Conservation (phyloP, 1,140 invertebrate species). For the Vollenhovia emeryi region DNA sequence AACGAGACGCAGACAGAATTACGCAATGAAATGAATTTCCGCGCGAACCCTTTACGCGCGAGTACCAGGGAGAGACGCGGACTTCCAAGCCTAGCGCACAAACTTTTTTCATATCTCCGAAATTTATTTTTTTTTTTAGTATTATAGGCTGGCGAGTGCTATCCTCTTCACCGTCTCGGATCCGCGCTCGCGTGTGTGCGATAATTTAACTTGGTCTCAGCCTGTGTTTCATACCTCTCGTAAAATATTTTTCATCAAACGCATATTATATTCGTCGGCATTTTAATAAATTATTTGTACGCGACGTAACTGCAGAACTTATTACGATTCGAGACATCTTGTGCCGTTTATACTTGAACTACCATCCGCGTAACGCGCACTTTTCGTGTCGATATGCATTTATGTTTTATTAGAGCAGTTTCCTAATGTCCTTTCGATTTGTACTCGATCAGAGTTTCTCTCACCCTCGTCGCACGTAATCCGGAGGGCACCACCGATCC, state of each 20-base stretch:
- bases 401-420: background rate
- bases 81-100: background rate
- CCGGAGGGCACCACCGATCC: background rate
- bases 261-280: background rate
- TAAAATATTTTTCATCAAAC: constrained; percentile 7
- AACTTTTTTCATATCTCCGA: constrained; percentile 69
- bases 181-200: background rate
- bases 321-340: background rate
- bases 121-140: constrained; percentile 61
- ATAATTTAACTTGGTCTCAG: background rate
- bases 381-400: background rate
- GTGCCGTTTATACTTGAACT: background rate
- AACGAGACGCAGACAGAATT: constrained; percentile 16
- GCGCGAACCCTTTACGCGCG: background rate
- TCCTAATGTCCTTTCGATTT: background rate
- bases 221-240: background rate
- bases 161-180: background rate
- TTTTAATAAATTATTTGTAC: background rate
- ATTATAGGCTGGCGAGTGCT: background rate
- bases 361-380: background rate
- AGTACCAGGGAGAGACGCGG: background rate
- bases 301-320: too few relatives aligned
- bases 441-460: background rate
- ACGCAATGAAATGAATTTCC: constrained; percentile 29
- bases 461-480: background rate